Evolutionary conservation across 2,888 invertebrate genomes (phyloP).

Genomic region (Seira ritae): DNA sequence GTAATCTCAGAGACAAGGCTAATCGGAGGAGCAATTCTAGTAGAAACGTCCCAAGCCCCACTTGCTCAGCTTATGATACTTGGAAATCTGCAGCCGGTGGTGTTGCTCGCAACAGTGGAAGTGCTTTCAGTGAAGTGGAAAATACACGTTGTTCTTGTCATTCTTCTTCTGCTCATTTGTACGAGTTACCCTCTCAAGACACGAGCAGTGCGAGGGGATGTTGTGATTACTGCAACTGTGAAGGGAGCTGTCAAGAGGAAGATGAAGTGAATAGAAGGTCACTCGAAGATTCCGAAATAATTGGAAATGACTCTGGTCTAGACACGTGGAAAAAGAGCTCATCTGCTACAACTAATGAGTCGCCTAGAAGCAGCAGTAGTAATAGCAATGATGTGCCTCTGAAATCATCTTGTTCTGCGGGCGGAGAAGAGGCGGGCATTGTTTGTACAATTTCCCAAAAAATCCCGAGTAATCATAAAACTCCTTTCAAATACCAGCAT

Average conservation of each 20-base stretch:
- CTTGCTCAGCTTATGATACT: slow-evolving; percentile 50
- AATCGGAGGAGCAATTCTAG: slow-evolving; percentile 18
- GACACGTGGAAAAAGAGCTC: slow-evolving; percentile 72
- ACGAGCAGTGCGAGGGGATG: slow-evolving; percentile 12
- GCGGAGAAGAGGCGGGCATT: slow-evolving; percentile 64
- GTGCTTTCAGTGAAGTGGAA: neutral
- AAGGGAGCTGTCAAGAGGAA: slow-evolving; percentile 52
- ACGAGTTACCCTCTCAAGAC: slow-evolving; percentile 4
- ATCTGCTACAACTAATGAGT: neutral
- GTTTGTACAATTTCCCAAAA: slow-evolving; percentile 73
- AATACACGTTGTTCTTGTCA: slow-evolving; percentile 40
- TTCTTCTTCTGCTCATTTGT: slow-evolving; percentile 19
- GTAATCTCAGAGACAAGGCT: slow-evolving; percentile 9
- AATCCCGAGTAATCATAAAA: slow-evolving; percentile 44
- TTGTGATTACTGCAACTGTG: slow-evolving; percentile 51
- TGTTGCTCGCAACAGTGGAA: slow-evolving; percentile 14
- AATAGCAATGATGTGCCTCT: neutral
- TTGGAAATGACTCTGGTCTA: slow-evolving; percentile 71
- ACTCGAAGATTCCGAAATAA: slow-evolving; percentile 40
- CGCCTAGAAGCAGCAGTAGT: slow-evolving; percentile 26
- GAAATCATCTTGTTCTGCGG: slow-evolving; percentile 20
- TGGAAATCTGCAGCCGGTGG: slow-evolving; percentile 43
- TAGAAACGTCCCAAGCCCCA: slow-evolving; percentile 38
- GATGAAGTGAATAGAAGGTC: neutral
- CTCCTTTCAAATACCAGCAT: neutral